Evolutionary conservation across 2,888 invertebrate genomes (phyloP), one percentile per base, ranked within the genome.

Genomic region (Podotricha telesiphe): DNA sequence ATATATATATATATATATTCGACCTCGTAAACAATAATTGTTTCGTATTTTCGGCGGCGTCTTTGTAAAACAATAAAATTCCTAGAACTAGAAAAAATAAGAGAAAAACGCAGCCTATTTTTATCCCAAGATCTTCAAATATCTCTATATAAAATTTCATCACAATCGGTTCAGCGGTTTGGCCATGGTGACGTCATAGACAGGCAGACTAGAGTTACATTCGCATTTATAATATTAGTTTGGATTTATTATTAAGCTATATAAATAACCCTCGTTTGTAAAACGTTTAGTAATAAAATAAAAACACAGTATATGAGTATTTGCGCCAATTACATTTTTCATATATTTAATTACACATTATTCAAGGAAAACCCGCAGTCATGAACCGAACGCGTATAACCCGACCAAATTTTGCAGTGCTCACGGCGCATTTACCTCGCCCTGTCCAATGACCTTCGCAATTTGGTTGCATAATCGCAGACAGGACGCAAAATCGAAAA

Each of bases 401-500:
- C 81, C 87, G 79, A 72, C 86, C 65, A 79, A 86, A 79, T 86
- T 73, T 37, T 70, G 77, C 73, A 76, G 81, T 71, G 47, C 67
- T 71, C 65, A 65, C 73, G 73, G 80, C 77, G 69, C 75, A 79
- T 77, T 79, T 77, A 79, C 74, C 76, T 72, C 66, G 55, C 71
- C 55, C 68, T 73, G 77, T 70, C 68, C 71, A 75, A 77, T 73
- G 79, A 80, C 81, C 85, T 79, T 78, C 81, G 70, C 66, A 80
- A 78, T 84, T 89, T 83, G 76, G 86, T 82, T 81, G 84, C 77
- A 68, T 86, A 82, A 83, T 80, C 81, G 74, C 80, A 83, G 85
- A 84, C 87, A 84, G 88, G 87, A 88, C 90, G 88, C 87, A 88
- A 88, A 86, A 86, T 88, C 85, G 76, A 77, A 79, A 78, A 77